Evolutionary conservation across 2,113 vertebrate species (phyloP).

Genomic region (Passer domesticus): DNA sequence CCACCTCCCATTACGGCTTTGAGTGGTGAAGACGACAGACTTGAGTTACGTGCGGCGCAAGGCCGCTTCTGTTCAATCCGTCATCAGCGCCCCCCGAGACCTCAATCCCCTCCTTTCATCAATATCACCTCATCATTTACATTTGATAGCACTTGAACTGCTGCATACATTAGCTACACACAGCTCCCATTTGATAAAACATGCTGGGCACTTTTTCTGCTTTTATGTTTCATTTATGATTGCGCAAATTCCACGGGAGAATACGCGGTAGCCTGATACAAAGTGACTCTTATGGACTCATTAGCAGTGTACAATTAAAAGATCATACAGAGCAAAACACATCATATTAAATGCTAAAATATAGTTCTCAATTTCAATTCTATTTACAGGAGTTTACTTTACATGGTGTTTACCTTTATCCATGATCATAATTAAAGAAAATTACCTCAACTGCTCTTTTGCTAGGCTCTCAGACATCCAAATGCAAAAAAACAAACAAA

Average conservation of each 20-base stretch:
- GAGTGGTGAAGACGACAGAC: slow-evolving; percentile 92
- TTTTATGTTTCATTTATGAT: slow-evolving; percentile 50
- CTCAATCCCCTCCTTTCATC: slow-evolving; percentile 88
- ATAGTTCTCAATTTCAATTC: neutral
- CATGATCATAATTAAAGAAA: neutral
- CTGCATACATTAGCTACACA: slow-evolving; percentile 80
- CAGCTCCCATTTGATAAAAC: slow-evolving; percentile 51
- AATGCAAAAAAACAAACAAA: neutral
- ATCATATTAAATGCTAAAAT: neutral
- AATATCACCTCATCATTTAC: slow-evolving; percentile 87
- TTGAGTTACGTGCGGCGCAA: slow-evolving; percentile 77
- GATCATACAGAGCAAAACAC: neutral
- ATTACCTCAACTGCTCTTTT: neutral
- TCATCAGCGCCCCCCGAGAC: slow-evolving; percentile 93
- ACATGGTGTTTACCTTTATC: neutral
- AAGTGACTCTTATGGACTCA: neutral
- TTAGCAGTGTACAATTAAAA: neutral
- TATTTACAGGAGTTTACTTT: neutral
- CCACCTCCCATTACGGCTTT: slow-evolving; percentile 93
- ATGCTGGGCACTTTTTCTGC: slow-evolving; percentile 42
- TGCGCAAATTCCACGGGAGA: neutral
- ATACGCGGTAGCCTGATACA: neutral
- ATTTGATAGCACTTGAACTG: slow-evolving; percentile 77
- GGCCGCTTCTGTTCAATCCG: slow-evolving; percentile 98
- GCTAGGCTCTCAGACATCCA: neutral